phyloP scores from a whole-genome alignment of 30 jellyfish, hydroid and myxozoan genomes.

The Pelagia noctiluca region DNA sequence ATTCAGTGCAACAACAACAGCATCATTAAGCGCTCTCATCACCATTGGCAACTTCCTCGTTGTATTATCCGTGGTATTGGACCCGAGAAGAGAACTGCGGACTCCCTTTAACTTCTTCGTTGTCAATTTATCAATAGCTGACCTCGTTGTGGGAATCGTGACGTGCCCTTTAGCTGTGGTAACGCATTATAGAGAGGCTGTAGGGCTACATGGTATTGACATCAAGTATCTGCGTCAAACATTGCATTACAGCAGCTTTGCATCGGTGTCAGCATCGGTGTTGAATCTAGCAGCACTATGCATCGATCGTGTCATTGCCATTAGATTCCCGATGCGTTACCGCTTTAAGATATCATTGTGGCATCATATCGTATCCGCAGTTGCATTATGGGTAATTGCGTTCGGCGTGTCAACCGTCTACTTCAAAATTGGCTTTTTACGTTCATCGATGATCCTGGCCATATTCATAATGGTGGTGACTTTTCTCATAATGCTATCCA shows the following conservation, averaged over 20 bases:
- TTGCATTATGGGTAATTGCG: slow-evolving; percentile 33
- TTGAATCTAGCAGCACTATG: slow-evolving; percentile 59
- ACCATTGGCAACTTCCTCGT: slow-evolving; percentile 51
- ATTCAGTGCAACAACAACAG: slow-evolving; percentile 39
- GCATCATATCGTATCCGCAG: slow-evolving; percentile 38
- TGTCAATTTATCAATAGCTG: slow-evolving; percentile 49
- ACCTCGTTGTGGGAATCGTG: slow-evolving; percentile 46
- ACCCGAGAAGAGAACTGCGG: slow-evolving; percentile 52
- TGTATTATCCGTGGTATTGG: slow-evolving; percentile 24
- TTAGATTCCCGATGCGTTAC: slow-evolving; percentile 51
- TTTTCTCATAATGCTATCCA: slow-evolving; percentile 33
- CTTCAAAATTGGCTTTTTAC: slow-evolving; percentile 39
- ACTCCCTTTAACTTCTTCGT: slow-evolving; percentile 55
- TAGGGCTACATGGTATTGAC: slow-evolving; percentile 17
- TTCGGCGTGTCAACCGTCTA: slow-evolving; percentile 29
- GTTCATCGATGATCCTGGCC: slow-evolving; percentile 49
- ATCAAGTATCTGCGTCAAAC: slow-evolving; percentile 43
- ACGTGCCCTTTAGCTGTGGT: slow-evolving; percentile 47
- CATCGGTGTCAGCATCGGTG: slow-evolving; percentile 65
- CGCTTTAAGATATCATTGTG: slow-evolving; percentile 35
- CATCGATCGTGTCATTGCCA: slow-evolving; percentile 58
- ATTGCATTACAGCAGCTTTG: slow-evolving; percentile 43
- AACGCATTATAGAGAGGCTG: slow-evolving; percentile 41
- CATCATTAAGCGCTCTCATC: slow-evolving; percentile 25
- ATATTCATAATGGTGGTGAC: slow-evolving; percentile 42